Evolutionary conservation across 1,140 invertebrate species (phyloP).

Genomic region (Drosophila arizonae): DNA sequence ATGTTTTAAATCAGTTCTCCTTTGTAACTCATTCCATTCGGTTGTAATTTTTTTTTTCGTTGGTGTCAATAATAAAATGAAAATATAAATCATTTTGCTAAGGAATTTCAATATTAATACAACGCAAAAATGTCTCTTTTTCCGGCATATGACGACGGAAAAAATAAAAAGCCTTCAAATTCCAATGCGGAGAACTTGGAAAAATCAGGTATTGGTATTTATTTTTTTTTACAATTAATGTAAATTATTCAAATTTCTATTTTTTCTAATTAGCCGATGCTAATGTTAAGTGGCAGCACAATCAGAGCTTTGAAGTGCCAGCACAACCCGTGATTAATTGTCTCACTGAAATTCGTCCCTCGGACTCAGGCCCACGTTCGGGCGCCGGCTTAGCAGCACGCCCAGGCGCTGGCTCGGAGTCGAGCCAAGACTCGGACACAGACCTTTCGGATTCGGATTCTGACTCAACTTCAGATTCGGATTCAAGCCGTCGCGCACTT

Average conservation of each 20-base stretch:
- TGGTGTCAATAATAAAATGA: not conserved
- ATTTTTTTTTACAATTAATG: too few relatives aligned
- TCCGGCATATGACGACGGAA: conserved; percentile 49
- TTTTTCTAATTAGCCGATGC: not conserved
- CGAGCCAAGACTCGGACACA: too few relatives aligned
- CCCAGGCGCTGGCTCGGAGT: too few relatives aligned
- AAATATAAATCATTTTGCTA: too few relatives aligned
- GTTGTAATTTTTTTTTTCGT: not conserved
- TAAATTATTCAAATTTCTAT: not conserved
- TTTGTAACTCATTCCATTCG: not conserved
- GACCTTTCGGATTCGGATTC: too few relatives aligned
- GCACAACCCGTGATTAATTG: not conserved
- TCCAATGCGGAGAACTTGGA: not conserved
- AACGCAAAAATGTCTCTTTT: conserved; percentile 51
- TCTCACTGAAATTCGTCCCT: too few relatives aligned
- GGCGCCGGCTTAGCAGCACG: too few relatives aligned
- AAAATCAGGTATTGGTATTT: not conserved
- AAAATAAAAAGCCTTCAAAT: not conserved
- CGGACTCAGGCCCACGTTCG: too few relatives aligned
- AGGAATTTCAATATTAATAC: too few relatives aligned
- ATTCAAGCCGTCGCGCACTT: not conserved
- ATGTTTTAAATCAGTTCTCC: not conserved
- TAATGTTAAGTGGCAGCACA: conserved; percentile 21
- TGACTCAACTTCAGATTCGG: not conserved
- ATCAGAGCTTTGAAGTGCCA: conserved; percentile 16